Evolutionary conservation across 2,888 invertebrate species (phyloP).

Genomic region (Lithophane socia): DNA sequence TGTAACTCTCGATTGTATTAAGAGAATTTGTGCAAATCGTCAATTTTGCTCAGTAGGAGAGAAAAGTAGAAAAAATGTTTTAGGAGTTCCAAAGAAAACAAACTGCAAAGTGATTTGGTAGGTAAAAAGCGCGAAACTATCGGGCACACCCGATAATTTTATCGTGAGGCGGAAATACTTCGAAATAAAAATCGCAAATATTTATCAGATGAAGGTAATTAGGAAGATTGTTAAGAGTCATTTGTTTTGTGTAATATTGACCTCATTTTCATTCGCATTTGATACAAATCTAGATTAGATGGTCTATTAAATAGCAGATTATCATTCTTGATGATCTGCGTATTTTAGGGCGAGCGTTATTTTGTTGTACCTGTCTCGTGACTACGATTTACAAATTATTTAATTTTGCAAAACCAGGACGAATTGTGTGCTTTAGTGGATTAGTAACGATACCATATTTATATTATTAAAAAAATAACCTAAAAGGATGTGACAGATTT

Average conservation of each 20-base stretch:
- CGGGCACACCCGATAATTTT: neutral
- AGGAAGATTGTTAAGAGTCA: neutral
- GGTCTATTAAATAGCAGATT: slow-evolving; percentile 1
- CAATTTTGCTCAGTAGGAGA: neutral
- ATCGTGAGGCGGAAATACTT: neutral
- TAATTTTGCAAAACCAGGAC: neutral
- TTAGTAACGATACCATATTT: neutral
- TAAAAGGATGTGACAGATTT: neutral
- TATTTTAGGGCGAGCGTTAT: neutral
- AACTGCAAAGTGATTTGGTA: neutral
- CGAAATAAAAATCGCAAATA: neutral
- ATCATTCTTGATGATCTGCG: neutral
- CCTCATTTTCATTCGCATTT: neutral
- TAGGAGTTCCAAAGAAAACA: neutral
- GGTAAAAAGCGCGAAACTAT: neutral
- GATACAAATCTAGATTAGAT: slow-evolving; percentile 6
- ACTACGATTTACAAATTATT: neutral
- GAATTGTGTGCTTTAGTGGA: neutral
- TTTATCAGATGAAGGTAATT: neutral
- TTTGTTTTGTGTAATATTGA: slow-evolving; percentile 2
- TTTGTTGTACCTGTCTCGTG: neutral
- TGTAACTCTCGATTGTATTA: too few species aligned
- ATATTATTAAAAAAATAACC: neutral
- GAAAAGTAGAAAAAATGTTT: neutral
- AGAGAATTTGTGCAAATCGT: neutral